A percentile compares a stretch with the other conserved stretches of the same genome.
These are phyloP conservation scores for Drosophila greeni DNA, from an alignment of 2,888 invertebrate genomes.

Conservation along the genomic window DNA sequence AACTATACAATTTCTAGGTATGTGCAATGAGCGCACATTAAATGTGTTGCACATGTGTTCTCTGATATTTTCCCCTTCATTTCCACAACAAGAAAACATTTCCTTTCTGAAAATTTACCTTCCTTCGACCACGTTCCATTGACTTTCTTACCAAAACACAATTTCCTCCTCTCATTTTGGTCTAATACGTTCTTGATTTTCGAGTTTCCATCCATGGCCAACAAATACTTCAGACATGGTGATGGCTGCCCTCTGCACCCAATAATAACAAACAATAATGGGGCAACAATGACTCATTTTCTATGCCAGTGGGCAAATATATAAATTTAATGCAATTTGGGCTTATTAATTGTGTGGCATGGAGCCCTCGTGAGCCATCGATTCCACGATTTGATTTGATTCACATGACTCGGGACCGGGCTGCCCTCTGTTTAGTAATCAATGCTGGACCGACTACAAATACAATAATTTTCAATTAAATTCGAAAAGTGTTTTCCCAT, in stretches of 20 bases:
- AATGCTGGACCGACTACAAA: slow-evolving; percentile 16
- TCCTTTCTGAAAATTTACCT: background rate
- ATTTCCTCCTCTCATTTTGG: slow-evolving; percentile 6
- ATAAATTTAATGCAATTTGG: slow-evolving; percentile 51
- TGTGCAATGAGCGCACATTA: background rate
- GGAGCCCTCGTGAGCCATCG: background rate
- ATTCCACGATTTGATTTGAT: slow-evolving; percentile 24
- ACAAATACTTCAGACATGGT: slow-evolving; percentile 1
- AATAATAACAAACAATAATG: slow-evolving; percentile 24
- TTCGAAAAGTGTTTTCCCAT: slow-evolving; percentile 36
- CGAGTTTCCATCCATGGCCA: background rate
- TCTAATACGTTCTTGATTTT: slow-evolving; percentile 8
- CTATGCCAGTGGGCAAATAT: slow-evolving; percentile 51
- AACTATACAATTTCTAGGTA: background rate
- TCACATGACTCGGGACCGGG: slow-evolving; percentile 16
- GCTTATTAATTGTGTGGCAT: slow-evolving; percentile 42
- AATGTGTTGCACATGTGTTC: background rate
- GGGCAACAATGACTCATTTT: slow-evolving; percentile 46
- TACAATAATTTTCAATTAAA: slow-evolving; percentile 49
- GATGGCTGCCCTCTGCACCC: background rate
- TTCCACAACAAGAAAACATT: background rate
- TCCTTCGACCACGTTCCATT: background rate
- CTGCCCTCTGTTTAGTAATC: slow-evolving; percentile 24
- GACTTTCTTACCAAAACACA: background rate
- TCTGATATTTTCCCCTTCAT: background rate